Base-by-base conservation (phyloP, 1,140 invertebrate genomes). In the Littorina saxatilis region DNA sequence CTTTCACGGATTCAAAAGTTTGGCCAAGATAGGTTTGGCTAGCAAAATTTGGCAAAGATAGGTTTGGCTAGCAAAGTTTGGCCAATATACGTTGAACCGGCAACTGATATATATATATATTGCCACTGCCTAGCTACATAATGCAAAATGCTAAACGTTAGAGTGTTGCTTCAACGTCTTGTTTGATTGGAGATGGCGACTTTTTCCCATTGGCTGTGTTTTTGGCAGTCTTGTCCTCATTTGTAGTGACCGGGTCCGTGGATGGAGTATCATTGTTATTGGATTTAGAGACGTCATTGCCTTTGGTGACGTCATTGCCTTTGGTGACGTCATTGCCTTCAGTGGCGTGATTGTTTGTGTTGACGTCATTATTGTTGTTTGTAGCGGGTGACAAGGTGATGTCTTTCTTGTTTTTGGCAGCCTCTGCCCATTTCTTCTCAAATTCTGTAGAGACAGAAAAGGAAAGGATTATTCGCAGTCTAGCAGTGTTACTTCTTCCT, bases 341-440 rank as follows among this genome's bases (percentile, higher is more conserved):
- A 1, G 40, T 70, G 37, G 23, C 39, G 68, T 37, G 32, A 39
- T 73, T 27, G 13, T 50, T 47, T 5, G 39, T 15, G 29, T 15
- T 39, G 35, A 50, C 70, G 35, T 43, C 70, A 27, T 40, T 58
- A 7, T 58, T n/a, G n/a, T 17, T 40, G 29, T 50, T 50, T 7
- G 20, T 58, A 15, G 27, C 35, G 9, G 74, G 74, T 0, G 58
- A 17, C 29, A 63, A 29, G 32, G 32, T 78, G 27, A 40, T 63
- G 15, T 78, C 76, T 27, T 78, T 58, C 1, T 43, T 78, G 76
- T 35, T 58, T 9, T 63, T 27, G 3, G 76, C 35, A 23, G 63
- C 27, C 39, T 78, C 76, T 13, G 76, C 76, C 76, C 76, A 78
- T 37, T 55, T 39, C 66, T 37, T 40, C 47, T 78, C 76, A 29